These are phyloP conservation scores for Chloroceryle amazona DNA, from an alignment of 2,797 vertebrate species.

Conservation along the genomic window DNA sequence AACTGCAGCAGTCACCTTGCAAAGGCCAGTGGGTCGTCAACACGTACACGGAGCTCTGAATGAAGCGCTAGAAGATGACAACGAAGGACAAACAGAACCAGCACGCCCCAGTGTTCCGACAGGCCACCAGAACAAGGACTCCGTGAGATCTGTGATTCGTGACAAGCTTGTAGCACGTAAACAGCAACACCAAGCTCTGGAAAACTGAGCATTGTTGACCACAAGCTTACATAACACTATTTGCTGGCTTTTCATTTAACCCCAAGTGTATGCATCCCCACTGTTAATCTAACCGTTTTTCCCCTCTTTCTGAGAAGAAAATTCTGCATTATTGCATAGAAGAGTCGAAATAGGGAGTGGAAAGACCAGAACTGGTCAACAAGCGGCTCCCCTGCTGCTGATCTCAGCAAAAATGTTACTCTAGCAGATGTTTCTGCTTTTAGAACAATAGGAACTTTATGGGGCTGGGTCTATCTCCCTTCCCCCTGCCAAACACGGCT, in stretches of 20 bases:
- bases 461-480: conserved; percentile 42
- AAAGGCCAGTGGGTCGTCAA: background rate
- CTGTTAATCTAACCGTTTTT: background rate
- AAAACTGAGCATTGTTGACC: conserved; percentile 30
- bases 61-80: background rate
- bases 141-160: fast-evolving
- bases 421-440: conserved; percentile 70
- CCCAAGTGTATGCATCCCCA: conserved; percentile 17
- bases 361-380: conserved; percentile 41
- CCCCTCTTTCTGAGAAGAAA: conserved; percentile 4
- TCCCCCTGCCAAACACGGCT: background rate
- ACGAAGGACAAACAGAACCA: background rate
- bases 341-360: conserved; percentile 38
- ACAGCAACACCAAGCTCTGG: conserved; percentile 28
- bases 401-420: conserved; percentile 37
- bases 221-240: conserved; percentile 29
- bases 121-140: fast-evolving
- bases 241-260: background rate
- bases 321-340: conserved; percentile 37
- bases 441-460: conserved; percentile 63
- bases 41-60: fast-evolving
- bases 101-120: background rate
- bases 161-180: background rate
- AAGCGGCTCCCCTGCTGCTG: conserved; percentile 43
- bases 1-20: conserved; percentile 44